phyloP scores from a whole-genome alignment of 1,140 invertebrate species.

The Anoplophora glabripennis region DNA sequence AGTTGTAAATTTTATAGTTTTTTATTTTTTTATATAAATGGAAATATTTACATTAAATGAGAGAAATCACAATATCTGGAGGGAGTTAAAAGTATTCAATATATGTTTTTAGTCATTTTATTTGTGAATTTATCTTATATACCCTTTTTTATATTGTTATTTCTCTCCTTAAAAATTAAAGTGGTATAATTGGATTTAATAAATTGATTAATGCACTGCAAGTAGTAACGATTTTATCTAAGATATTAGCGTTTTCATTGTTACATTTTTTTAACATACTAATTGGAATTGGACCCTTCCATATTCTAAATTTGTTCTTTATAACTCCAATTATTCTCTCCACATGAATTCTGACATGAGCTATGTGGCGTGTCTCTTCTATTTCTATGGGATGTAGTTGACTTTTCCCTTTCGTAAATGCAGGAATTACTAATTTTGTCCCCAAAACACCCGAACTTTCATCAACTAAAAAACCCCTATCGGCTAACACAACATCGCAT shows the following conservation, averaged over 20 bases:
- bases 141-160: neutral
- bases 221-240: constrained; percentile 11
- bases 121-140: neutral
- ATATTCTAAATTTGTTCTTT: constrained; percentile 13
- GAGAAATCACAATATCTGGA: too few species aligned
- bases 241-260: neutral
- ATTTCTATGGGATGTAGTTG: constrained; percentile 15
- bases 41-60: too few species aligned
- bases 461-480: constrained; percentile 24
- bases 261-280: constrained; percentile 8
- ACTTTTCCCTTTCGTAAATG: constrained; percentile 15
- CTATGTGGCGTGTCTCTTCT: constrained; percentile 8
- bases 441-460: constrained; percentile 5
- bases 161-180: neutral
- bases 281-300: constrained; percentile 5
- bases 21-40: too few species aligned
- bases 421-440: constrained; percentile 11
- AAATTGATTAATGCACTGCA: constrained; percentile 14
- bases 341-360: constrained; percentile 11
- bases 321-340: constrained; percentile 13
- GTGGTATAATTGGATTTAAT: constrained; percentile 4
- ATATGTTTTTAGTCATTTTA: neutral
- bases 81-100: too few species aligned
- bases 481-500: constrained; percentile 22
- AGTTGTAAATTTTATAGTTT: too few species aligned